Base-by-base conservation (phyloP, 2,888 invertebrate species). In the Calephelis perditalis region DNA sequence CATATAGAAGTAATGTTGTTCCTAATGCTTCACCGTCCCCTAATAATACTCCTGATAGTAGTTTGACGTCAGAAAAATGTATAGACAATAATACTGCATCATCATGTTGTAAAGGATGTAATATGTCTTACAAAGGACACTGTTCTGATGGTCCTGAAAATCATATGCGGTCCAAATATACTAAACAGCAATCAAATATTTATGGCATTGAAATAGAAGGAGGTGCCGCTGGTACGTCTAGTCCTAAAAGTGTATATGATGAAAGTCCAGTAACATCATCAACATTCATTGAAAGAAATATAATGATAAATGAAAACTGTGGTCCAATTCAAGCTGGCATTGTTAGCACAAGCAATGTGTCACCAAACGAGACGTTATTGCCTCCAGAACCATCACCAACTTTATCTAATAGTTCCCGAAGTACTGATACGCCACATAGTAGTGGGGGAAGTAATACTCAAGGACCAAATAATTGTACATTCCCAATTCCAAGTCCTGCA, bases 241-340 rank as follows among this genome's bases (percentile, higher is more conserved):
- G 92, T 81, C 92, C 92, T 7, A 91, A 88, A 63, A 89, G 91
- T 68, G 81, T 84, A 37, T 85, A 84, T 61, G 88, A 91, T 1
- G 92, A 93, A 54, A 93, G 91, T 77, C 94, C 94, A 10, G 94
- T 95, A 3, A 94, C 94, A 10, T 94, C 95, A 10, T 94, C 94
- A 11, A 94, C 94, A 6, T 94, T 91, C 67, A 87, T 90, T 2
- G 94, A 94, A 46, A 90, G 93, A 67, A 87, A 88, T 69, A 58
- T 67, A 35, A 80, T 91, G n/a, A 87, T 78, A 74, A 90, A 92
- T 8, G 95, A 95, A 70, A 92, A 92, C 40, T 92, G 95, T 70
- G 92, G 92, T 1, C 96, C 96, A 0, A 96, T 96, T 63, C 96
- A 96, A 78, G 96, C 96, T 6, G 96, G 96, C 0, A 94, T 96